Evolutionary conservation across 2,797 vertebrate species (phyloP), one percentile per base, ranked within the genome.

Genomic region (Notamacropus eugenii): DNA sequence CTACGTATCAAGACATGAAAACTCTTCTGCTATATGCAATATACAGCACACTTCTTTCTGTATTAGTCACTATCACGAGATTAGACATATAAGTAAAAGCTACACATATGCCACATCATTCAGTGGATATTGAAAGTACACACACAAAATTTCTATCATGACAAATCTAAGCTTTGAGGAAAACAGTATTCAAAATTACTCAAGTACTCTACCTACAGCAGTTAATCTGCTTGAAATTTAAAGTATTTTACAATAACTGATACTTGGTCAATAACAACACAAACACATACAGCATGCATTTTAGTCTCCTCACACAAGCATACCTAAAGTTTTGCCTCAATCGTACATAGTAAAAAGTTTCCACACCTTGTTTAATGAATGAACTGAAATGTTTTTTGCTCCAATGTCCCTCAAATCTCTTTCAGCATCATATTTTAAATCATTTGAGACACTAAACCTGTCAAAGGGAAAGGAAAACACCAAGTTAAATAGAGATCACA

Each of bases 361-460:
- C 96, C 98, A 97, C 98, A 99, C 99, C 99, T 99, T 99, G 98
- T 99, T 99, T 97, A 99, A 98, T 14, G 99, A 99, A 98, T 99
- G 99, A 96, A 99, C 99, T 98, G 99, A 98, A 98, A 99, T 99
- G 98, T 99, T 99, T 98, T 99, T 99, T 94, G 99, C 99, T 96
- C 99, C 99, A 55, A 99, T 99, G 96, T 99, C 99, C 97, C 99
- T 99, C 97, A 99, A 98, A 98, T 99, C 99, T 97, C 99, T 99
- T 98, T 99, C 99, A 91, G 99, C 99, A 50, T 99, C 99, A 0
- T 99, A 99, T 97, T 99, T 99, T 97, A 99, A 99, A 97, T 99
- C 99, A 95, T 99, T 99, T 57, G 99, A 99, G 95, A 99, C 99
- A 52, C 99, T 99, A 98, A 99, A 99, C 99, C 99, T 99, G 97